Conservation (phyloP, 2,888 invertebrate genomes). For the Listrodromus nycthemerus region DNA sequence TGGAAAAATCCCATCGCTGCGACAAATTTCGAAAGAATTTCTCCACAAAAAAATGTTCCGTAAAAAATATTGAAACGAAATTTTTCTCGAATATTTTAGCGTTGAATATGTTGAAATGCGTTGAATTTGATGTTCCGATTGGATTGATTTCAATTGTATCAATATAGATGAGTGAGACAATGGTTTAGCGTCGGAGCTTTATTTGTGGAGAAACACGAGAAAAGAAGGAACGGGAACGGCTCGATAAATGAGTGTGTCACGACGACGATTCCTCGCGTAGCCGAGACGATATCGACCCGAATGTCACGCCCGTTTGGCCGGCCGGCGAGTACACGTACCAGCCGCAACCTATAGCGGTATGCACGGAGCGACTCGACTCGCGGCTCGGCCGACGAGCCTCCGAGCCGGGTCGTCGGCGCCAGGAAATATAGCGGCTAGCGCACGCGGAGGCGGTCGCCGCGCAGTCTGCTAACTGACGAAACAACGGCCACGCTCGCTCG, state of each 20-base stretch:
- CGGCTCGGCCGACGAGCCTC: conserved; percentile 22
- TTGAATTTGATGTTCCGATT: too few relatives aligned
- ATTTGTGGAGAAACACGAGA: neutral
- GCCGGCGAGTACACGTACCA: conserved; percentile 21
- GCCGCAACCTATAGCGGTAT: conserved; percentile 28
- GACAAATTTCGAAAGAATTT: too few relatives aligned
- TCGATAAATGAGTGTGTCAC: conserved; percentile 63
- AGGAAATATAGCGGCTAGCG: conserved; percentile 8
- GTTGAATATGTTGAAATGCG: too few relatives aligned
- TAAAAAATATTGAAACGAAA: too few relatives aligned
- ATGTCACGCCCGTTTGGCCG: conserved; percentile 57
- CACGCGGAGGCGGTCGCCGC: conserved; percentile 40
- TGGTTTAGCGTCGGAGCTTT: neutral
- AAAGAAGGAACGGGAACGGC: conserved; percentile 29
- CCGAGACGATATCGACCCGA: conserved; percentile 61
- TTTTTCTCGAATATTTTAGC: too few relatives aligned
- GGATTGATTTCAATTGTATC: neutral
- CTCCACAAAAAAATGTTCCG: too few relatives aligned
- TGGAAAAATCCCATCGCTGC: too few relatives aligned
- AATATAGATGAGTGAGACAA: neutral
- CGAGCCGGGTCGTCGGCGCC: conserved; percentile 36
- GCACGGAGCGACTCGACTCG: conserved; percentile 27
- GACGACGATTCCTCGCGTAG: conserved; percentile 28
- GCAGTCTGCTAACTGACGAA: conserved; percentile 60
- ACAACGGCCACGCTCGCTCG: conserved; percentile 40